Conservation (phyloP, 2,113 vertebrate species). For the Silurus asotus region DNA sequence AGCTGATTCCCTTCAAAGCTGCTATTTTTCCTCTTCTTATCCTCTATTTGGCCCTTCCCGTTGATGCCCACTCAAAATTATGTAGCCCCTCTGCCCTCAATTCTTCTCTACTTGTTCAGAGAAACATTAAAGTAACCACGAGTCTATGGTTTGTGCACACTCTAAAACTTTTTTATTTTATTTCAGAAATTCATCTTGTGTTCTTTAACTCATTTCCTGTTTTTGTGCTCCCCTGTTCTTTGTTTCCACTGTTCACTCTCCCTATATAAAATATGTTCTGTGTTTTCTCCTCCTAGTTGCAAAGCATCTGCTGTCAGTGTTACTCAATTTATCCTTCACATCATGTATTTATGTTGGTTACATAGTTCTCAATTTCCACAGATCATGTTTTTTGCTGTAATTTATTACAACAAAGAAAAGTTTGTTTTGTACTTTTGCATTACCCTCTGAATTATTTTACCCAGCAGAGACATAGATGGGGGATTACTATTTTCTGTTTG, state of each 20-base stretch:
- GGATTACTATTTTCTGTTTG: not conserved
- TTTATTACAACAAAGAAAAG: not conserved
- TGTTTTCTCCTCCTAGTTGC: no score
- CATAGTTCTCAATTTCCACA: not conserved
- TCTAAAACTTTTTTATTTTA: no score
- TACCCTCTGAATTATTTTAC: not conserved
- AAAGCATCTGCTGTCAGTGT: not conserved
- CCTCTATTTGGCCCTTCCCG: conserved; percentile 28
- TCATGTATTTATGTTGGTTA: not conserved
- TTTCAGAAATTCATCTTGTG: not conserved
- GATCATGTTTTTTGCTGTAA: not conserved
- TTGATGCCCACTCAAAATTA: conserved; percentile 33
- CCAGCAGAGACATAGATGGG: not conserved
- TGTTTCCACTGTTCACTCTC: not conserved
- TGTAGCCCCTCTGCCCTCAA: not conserved
- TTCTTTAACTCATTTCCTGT: not conserved
- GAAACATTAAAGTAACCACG: not conserved
- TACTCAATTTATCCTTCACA: not conserved
- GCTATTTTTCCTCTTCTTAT: conserved; percentile 35
- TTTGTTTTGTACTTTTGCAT: not conserved
- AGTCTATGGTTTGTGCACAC: not conserved
- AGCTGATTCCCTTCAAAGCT: conserved; percentile 33
- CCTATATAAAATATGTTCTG: not conserved
- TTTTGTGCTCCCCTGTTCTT: not conserved
- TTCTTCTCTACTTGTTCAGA: not conserved